These are phyloP conservation scores for Sciurus vulgaris DNA, from an alignment of 2,797 vertebrate species.

Conservation along the genomic window DNA sequence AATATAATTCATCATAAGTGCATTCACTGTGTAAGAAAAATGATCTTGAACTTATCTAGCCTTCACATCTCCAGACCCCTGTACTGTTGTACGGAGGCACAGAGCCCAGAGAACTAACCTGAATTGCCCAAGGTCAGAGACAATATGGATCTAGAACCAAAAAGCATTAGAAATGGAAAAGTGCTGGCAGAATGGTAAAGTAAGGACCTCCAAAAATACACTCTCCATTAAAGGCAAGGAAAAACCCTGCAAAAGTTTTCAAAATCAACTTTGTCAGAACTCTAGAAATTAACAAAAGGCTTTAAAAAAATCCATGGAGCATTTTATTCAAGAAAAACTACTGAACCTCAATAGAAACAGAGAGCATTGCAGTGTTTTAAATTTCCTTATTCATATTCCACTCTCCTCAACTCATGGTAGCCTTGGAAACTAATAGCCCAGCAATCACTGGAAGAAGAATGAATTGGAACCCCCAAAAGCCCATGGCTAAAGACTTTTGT, in stretches of 20 bases:
- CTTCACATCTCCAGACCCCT: background rate
- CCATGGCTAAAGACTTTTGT: background rate
- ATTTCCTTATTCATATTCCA: background rate
- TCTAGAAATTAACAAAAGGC: conserved; percentile 14
- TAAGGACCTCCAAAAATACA: conserved; percentile 2
- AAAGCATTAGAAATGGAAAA: background rate
- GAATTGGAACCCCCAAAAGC: background rate
- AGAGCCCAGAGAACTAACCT: conserved; percentile 1
- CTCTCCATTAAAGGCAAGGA: background rate
- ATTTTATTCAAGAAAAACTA: conserved; percentile 37
- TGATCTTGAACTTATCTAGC: background rate
- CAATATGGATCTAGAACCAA: background rate
- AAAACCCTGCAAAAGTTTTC: background rate
- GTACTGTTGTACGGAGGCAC: background rate
- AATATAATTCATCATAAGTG: conserved; percentile 13
- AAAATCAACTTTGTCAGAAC: conserved; percentile 15
- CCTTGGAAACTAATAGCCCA: conserved; percentile 9
- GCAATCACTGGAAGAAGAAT: background rate
- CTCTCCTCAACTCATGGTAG: background rate
- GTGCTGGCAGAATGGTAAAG: background rate
- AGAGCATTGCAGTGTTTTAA: background rate
- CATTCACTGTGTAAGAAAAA: background rate
- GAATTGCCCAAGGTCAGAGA: background rate
- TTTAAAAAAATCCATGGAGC: background rate
- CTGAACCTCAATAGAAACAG: background rate